A percentile compares a stretch with the other conserved stretches of the same genome.
Evolutionary conservation across 1,140 invertebrate genomes (phyloP).

Genomic region (Bombus confusus): DNA sequence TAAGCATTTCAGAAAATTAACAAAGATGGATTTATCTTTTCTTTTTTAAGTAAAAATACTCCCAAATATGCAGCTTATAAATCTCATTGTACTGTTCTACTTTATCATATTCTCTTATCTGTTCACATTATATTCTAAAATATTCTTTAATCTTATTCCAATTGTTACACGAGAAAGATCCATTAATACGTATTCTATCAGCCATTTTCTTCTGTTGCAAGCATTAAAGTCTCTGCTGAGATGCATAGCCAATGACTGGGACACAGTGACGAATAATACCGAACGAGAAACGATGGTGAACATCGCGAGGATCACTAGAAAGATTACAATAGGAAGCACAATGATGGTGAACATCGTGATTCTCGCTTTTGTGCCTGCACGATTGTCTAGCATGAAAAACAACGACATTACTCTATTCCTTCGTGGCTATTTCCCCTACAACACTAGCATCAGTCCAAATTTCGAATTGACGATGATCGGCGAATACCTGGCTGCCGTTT

Average conservation of each 20-base stretch:
- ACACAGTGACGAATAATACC: neutral
- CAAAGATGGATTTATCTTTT: neutral
- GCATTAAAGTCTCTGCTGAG: slow-evolving; percentile 50
- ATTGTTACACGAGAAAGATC: neutral
- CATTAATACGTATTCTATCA: neutral
- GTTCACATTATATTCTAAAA: too few species aligned
- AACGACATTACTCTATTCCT: slow-evolving; percentile 28
- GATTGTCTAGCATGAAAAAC: neutral
- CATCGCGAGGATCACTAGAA: slow-evolving; percentile 34
- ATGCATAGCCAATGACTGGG: slow-evolving; percentile 58
- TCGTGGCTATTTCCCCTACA: slow-evolving; percentile 73
- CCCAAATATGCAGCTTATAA: too few species aligned
- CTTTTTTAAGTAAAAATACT: too few species aligned
- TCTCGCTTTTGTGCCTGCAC: neutral
- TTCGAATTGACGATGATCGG: slow-evolving; percentile 81
- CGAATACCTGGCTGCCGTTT: slow-evolving; percentile 74
- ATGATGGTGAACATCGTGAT: neutral
- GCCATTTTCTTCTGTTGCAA: neutral
- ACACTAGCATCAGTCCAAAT: slow-evolving; percentile 76
- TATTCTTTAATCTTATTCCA: neutral
- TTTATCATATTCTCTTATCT: too few species aligned
- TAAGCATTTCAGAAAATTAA: slow-evolving; percentile 31
- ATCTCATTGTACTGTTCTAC: too few species aligned
- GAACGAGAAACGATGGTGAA: slow-evolving; percentile 45
- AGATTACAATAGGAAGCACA: slow-evolving; percentile 41